Base-by-base conservation (phyloP, 2,888 invertebrate genomes). In the Rotaria magnacalcarata region DNA sequence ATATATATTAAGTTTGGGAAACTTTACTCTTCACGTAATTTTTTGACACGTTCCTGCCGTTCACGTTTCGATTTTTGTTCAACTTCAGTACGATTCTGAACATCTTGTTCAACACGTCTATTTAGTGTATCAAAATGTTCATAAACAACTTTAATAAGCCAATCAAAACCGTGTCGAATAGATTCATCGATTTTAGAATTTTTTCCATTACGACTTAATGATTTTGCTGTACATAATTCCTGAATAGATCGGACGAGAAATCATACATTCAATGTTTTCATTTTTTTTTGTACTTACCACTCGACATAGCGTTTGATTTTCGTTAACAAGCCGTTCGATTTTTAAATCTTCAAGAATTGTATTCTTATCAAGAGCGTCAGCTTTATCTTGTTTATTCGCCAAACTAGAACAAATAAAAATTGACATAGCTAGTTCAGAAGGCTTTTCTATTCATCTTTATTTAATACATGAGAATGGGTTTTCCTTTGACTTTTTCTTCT, bases 351-450 rank as follows among this genome's bases (percentile, higher is more conserved):
- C 85, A 47, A 86, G 75, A 54, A 86, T 85, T 50, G 84, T 54
- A 47, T 56, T 84, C 60, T 86, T 85, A 41, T 86, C 85, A 34
- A 86, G 47, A 5, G 86, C 34, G 21, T 86, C 75, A 4, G 54
- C 47, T 43, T 43, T 41, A 52, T 86, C 86, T 54, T 86, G 86
- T 75, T 86, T 86, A 43, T 86, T 86, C 24, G 80, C 86, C 27
- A 86, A n/a, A 19, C 85, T 85, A 85, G 14, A 16, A 54, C 8
- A 54, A 19, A 84, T 6, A 10, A 50, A 24, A n/a, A 34, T 34
- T 41, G 14, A 21, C n/a, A 52, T 41, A 27, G 34, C 1, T 27
- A 50, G 50, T 50, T 50, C 50, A 14, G 14, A 50, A 50, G 8
- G 50, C 14, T 50, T 14, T 50, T 50, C 50, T 11, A 84, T 47